Conservation (phyloP, 37 sponge, comb jelly and placozoan genomes). For the Diacarnus erythraeanus region DNA sequence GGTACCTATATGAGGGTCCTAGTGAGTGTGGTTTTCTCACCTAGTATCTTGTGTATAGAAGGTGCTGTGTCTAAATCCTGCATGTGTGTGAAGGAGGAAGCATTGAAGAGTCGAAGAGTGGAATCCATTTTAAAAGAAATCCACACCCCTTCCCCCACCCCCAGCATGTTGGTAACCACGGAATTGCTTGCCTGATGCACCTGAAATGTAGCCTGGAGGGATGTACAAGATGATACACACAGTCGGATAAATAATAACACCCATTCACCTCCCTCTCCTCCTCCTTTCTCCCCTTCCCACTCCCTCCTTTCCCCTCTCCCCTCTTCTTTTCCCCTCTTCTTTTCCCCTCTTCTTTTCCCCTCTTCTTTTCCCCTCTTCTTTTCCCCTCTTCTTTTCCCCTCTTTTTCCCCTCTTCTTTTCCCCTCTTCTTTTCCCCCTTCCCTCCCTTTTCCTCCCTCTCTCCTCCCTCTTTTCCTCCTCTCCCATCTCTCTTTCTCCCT, state of each 20-base stretch:
- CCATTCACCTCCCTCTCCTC: too few species aligned
- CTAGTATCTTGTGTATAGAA: conserved; percentile 55
- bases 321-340: too few species aligned
- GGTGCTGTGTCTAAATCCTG: conserved; percentile 86
- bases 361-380: too few species aligned
- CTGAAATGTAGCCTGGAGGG: conserved; percentile 58
- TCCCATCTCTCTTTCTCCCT: too few species aligned
- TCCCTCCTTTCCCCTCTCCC: too few species aligned
- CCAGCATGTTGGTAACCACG: conserved; percentile 61
- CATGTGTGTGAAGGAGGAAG: conserved; percentile 72
- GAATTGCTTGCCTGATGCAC: conserved; percentile 63
- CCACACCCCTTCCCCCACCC: conserved; percentile 91
- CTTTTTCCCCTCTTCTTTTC: too few species aligned
- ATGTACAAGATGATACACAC: background rate
- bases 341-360: too few species aligned
- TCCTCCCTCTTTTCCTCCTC: too few species aligned
- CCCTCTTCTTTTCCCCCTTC: too few species aligned
- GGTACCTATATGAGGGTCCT: background rate
- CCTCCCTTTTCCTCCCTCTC: too few species aligned
- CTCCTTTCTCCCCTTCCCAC: too few species aligned
- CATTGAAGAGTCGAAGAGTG: conserved; percentile 78
- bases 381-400: too few species aligned
- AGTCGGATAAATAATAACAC: background rate
- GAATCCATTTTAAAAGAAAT: conserved; percentile 76
- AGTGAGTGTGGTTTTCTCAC: conserved; percentile 23